Evolutionary conservation across 1,140 invertebrate species (phyloP).

Genomic region (Drosophila ficusphila): DNA sequence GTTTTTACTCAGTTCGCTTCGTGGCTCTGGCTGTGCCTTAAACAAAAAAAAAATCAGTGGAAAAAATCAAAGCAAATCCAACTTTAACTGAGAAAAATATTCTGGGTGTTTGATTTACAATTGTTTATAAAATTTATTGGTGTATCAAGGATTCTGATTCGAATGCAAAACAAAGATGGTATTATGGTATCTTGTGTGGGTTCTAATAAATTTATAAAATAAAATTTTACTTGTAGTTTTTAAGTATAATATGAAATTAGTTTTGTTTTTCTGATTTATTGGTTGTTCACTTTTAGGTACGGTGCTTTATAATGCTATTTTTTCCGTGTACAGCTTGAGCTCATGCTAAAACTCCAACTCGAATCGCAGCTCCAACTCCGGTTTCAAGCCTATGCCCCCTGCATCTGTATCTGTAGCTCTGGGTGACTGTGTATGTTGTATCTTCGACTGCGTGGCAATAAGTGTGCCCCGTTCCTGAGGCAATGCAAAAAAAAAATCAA

Average conservation of each 20-base stretch:
- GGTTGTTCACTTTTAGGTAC: no score
- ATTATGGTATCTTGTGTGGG: no score
- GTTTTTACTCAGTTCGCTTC: constrained; percentile 64
- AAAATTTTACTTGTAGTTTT: no score
- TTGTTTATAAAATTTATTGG: background rate
- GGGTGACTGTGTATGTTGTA: constrained; percentile 35
- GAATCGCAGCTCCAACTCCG: constrained; percentile 59
- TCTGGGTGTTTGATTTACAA: background rate
- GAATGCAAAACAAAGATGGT: no score
- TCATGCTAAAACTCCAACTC: constrained; percentile 32
- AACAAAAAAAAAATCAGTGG: constrained; percentile 29
- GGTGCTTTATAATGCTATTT: no score
- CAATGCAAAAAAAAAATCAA: constrained; percentile 55
- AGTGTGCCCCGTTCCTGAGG: constrained; percentile 69
- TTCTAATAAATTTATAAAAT: no score
- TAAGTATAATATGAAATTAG: no score
- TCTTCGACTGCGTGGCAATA: constrained; percentile 67
- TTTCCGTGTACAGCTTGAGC: constrained; percentile 13
- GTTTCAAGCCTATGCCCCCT: constrained; percentile 59
- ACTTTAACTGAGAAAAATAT: background rate
- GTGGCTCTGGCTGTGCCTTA: constrained; percentile 48
- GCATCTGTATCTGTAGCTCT: constrained; percentile 43
- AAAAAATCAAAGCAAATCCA: constrained; percentile 45
- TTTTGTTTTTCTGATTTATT: no score
- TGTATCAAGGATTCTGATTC: no score